Conservation (phyloP, 2,888 invertebrate species). For the Nysson spinosus region DNA sequence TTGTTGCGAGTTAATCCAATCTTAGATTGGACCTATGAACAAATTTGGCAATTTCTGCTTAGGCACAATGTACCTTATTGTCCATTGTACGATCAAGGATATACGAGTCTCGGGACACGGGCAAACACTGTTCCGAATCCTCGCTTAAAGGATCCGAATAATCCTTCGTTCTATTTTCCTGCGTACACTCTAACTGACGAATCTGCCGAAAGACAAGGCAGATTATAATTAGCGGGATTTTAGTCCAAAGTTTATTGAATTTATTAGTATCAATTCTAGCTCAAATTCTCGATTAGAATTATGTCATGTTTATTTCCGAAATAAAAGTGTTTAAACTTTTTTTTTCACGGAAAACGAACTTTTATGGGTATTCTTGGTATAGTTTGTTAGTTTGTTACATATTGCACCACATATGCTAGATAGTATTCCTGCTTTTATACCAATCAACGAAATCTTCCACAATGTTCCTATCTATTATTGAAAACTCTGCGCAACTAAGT, state of each 20-base stretch:
- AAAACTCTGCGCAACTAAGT: too few species aligned
- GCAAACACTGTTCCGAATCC: conserved; percentile 70
- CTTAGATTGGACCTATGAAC: conserved; percentile 93
- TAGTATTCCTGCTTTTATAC: too few species aligned
- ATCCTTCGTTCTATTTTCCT: conserved; percentile 67
- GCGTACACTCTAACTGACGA: conserved; percentile 69
- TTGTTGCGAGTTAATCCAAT: conserved; percentile 93
- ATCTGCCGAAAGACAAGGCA: conserved; percentile 71
- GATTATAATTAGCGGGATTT: conserved; percentile 50
- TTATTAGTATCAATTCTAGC: conserved; percentile 2
- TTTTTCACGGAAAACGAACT: too few species aligned
- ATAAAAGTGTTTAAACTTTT: too few species aligned
- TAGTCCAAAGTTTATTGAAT: conserved; percentile 5
- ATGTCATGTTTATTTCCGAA: too few species aligned
- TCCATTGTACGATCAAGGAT: conserved; percentile 92
- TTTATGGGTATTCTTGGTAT: too few species aligned
- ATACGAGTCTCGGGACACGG: conserved; percentile 72
- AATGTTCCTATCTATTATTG: too few species aligned
- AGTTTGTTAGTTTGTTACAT: too few species aligned
- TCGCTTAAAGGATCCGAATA: conserved; percentile 64
- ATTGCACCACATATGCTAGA: too few species aligned
- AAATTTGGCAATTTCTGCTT: conserved; percentile 94
- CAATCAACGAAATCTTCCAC: too few species aligned
- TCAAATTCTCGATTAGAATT: too few species aligned
- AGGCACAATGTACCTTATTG: conserved; percentile 92